Evolutionary conservation across 2,797 vertebrate species (phyloP).

Genomic region (Phaenicophaeus curvirostris): DNA sequence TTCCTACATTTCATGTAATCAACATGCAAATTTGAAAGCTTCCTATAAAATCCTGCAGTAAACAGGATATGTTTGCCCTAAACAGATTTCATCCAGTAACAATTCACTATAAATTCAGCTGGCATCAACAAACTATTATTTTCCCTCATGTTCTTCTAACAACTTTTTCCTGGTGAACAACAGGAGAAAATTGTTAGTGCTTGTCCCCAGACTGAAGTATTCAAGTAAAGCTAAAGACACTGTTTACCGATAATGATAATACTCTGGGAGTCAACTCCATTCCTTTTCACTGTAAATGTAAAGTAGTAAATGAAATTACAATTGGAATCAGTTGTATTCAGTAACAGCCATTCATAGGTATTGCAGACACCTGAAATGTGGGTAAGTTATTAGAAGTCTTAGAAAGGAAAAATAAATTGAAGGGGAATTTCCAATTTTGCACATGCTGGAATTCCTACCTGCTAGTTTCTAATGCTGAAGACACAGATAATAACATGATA

Average conservation of each 20-base stretch:
- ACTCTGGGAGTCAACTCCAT: not conserved
- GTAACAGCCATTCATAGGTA: not conserved
- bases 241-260: not conserved
- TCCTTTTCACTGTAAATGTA: not conserved
- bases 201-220: not conserved
- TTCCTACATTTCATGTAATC: slow-evolving; percentile 36
- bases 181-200: not conserved
- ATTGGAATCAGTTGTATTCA: not conserved
- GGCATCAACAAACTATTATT: not conserved
- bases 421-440: not conserved
- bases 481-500: not conserved
- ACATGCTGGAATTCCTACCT: not conserved
- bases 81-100: slow-evolving; percentile 28
- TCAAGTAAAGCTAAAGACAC: slow-evolving; percentile 4
- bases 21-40: slow-evolving; percentile 33
- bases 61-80: slow-evolving; percentile 39
- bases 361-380: not conserved
- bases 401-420: not conserved
- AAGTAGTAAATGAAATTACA: not conserved
- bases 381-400: not conserved
- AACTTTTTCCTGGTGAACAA: not conserved
- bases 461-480: not conserved
- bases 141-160: not conserved
- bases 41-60: slow-evolving; percentile 28
- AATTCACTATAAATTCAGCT: slow-evolving; percentile 28